phyloP scores from a whole-genome alignment of 2,888 invertebrate species.

The Hirtodrosophila cameraria region DNA sequence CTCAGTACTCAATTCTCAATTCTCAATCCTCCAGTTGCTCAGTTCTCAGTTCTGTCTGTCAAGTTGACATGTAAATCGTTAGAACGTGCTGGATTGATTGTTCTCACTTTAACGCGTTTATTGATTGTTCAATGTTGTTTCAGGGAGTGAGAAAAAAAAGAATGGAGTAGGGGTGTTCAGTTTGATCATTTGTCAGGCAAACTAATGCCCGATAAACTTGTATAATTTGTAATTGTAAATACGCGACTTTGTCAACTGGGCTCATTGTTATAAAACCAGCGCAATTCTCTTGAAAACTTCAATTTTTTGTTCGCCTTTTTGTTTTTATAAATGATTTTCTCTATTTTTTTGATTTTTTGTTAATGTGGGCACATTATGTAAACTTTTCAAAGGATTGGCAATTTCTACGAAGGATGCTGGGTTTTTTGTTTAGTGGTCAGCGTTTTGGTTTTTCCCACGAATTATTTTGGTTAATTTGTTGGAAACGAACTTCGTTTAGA shows the following conservation, averaged over 20 bases:
- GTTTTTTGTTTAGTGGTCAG: constrained; percentile 1
- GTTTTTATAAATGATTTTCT: constrained; percentile 25
- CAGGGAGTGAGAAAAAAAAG: not conserved
- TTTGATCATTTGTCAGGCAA: constrained; percentile 64
- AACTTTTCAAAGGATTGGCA: constrained; percentile 63
- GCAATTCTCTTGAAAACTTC: constrained; percentile 49
- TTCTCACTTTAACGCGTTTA: constrained; percentile 62
- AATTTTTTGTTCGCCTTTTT: constrained; percentile 22
- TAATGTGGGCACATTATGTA: constrained; percentile 78
- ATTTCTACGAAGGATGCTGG: constrained; percentile 60
- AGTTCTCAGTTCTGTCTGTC: constrained; percentile 47
- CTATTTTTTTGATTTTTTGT: constrained; percentile 28
- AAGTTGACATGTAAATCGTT: constrained; percentile 78
- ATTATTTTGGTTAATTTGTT: constrained; percentile 20
- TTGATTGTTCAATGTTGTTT: constrained; percentile 46
- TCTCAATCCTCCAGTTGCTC: too few relatives aligned
- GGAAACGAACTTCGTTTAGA: constrained; percentile 11
- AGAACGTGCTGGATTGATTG: constrained; percentile 76
- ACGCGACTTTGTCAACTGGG: constrained; percentile 54
- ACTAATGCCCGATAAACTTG: constrained; percentile 30
- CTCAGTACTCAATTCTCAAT: constrained; percentile 1
- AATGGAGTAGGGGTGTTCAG: not conserved
- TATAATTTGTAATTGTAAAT: constrained; percentile 71
- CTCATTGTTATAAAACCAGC: constrained; percentile 44
- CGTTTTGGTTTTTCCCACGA: constrained; percentile 49